Conservation (phyloP, 2,888 invertebrate species). For the Tridacna crocea region DNA sequence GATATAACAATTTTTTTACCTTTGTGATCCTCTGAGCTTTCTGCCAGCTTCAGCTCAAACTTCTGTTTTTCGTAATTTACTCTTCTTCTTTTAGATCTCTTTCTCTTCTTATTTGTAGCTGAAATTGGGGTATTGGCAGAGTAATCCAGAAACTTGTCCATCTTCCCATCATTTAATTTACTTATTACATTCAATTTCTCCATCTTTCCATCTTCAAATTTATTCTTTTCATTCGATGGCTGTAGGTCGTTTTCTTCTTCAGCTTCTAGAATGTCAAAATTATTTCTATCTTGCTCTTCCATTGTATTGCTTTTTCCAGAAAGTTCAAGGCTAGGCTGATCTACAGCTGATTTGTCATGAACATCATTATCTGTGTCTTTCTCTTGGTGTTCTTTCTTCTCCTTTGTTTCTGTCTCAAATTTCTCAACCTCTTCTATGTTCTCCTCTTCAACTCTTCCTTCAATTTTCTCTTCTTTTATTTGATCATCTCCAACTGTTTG, state of each 20-base stretch:
- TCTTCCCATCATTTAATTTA: background rate
- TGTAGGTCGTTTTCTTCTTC: too few relatives aligned
- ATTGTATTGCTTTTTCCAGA: too few relatives aligned
- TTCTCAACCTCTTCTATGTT: conserved; percentile 1
- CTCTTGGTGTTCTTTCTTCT: background rate
- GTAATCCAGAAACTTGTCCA: too few relatives aligned
- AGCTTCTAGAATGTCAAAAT: background rate
- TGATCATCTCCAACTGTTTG: too few relatives aligned
- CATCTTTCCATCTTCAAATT: background rate
- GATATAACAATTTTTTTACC: background rate
- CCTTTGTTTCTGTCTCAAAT: background rate
- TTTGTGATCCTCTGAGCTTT: background rate
- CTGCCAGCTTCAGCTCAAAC: background rate
- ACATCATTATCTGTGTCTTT: background rate
- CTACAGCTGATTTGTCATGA: background rate
- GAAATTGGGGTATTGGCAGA: background rate
- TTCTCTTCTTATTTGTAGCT: background rate
- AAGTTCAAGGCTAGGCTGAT: background rate
- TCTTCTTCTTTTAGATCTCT: background rate
- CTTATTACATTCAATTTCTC: too few relatives aligned
- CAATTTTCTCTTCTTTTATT: too few relatives aligned
- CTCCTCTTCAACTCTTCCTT: background rate
- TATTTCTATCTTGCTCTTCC: background rate
- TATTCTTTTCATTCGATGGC: too few relatives aligned
- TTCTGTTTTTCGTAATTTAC: background rate